A percentile compares a stretch with the other conserved stretches of the same genome.
These are phyloP conservation scores for Scelioninae gen. 1 DNA, from an alignment of 2,888 invertebrate species.

Conservation along the genomic window DNA sequence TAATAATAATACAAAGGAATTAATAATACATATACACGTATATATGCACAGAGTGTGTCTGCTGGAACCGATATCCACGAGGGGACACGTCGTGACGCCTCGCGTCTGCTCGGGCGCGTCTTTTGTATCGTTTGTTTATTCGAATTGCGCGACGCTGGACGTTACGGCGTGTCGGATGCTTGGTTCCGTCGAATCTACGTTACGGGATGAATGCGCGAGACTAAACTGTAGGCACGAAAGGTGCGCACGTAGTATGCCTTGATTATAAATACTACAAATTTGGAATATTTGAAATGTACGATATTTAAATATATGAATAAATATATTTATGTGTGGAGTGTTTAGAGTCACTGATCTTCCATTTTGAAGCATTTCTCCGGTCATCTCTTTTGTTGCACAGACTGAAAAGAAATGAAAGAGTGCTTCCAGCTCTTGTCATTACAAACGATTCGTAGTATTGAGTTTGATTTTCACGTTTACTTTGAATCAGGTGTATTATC, in stretches of 20 bases:
- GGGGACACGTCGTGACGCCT: too few species aligned
- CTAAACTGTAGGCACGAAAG: constrained; percentile 54
- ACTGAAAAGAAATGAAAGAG: too few species aligned
- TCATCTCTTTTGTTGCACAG: too few species aligned
- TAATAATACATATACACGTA: constrained; percentile 34
- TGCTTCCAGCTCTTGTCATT: too few species aligned
- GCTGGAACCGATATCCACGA: constrained; percentile 16
- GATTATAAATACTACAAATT: constrained; percentile 50
- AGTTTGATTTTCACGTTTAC: constrained; percentile 17
- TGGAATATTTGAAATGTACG: constrained; percentile 45
- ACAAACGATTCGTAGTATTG: too few species aligned
- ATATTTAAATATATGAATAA: constrained; percentile 32
- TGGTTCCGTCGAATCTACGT: constrained; percentile 40
- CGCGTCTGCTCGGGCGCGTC: constrained; percentile 30
- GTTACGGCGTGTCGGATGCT: constrained; percentile 17
- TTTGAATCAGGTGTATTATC: constrained; percentile 13
- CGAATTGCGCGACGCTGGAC: constrained; percentile 31
- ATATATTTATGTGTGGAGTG: constrained; percentile 21
- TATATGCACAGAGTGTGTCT: constrained; percentile 49
- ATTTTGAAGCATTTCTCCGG: background rate
- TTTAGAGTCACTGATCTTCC: background rate
- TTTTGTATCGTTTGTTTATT: constrained; percentile 65
- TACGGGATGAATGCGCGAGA: constrained; percentile 50
- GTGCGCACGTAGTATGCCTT: constrained; percentile 67
- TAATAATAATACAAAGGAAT: constrained; percentile 27